Evolutionary conservation across 1,140 invertebrate species (phyloP).

Genomic region (Thaumatotibia leucotreta): DNA sequence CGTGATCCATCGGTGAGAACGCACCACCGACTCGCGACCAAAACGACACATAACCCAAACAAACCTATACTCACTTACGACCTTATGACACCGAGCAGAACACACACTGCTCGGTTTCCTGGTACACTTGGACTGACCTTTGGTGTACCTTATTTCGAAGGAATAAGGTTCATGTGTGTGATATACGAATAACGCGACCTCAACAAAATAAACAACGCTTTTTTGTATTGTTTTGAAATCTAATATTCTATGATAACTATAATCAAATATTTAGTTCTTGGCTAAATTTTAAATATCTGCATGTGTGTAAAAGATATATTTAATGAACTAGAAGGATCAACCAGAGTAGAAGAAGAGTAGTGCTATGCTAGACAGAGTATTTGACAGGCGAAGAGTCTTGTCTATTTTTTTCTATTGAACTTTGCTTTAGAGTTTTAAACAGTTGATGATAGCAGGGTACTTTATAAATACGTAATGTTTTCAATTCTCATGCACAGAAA

Average conservation of each 20-base stretch:
- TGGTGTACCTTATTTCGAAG: not conserved
- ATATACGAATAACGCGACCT: not conserved
- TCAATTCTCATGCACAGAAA: no score
- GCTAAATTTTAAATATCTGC: no score
- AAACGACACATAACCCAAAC: not conserved
- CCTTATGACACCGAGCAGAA: not conserved
- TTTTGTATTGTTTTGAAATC: not conserved
- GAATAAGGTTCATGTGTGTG: not conserved
- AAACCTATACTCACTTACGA: not conserved
- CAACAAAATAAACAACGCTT: not conserved
- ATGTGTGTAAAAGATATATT: no score
- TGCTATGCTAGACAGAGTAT: no score
- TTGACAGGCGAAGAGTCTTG: no score
- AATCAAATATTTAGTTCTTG: no score
- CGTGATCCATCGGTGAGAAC: conserved; percentile 9
- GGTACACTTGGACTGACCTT: not conserved
- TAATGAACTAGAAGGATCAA: no score
- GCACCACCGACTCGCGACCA: not conserved
- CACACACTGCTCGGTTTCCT: not conserved
- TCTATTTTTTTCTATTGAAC: no score
- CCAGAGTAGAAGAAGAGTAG: no score
- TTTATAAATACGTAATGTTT: no score
- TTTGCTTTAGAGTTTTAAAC: no score
- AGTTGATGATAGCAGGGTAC: no score
- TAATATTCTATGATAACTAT: not conserved